phyloP scores from a whole-genome alignment of 2,888 invertebrate genomes.

The Vanessa cardui region DNA sequence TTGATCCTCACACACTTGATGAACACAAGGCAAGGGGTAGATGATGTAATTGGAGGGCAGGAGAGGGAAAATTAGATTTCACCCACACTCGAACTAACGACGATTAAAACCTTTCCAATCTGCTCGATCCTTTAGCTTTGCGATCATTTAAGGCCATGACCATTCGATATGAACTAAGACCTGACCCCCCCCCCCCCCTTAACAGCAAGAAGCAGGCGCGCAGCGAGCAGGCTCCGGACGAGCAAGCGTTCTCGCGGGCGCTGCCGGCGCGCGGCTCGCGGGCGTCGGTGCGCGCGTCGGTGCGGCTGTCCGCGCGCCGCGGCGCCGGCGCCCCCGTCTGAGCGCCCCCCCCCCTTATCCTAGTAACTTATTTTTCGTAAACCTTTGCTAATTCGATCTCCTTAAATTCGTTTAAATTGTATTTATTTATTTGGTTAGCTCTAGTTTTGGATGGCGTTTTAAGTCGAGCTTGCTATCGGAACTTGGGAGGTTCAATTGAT shows the following conservation, averaged over 20 bases:
- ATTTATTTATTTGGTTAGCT: background rate
- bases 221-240: too few relatives aligned
- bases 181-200: conserved; percentile 21
- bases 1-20: too few relatives aligned
- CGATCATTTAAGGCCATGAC: too few relatives aligned
- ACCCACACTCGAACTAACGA: too few relatives aligned
- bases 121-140: too few relatives aligned
- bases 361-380: conserved; percentile 22
- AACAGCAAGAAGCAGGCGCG: conserved; percentile 50
- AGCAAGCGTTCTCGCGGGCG: conserved; percentile 55
- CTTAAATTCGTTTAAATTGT: background rate
- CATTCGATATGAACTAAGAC: too few relatives aligned
- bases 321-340: conserved; percentile 42
- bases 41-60: too few relatives aligned
- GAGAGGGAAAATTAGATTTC: too few relatives aligned
- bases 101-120: too few relatives aligned
- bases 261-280: conserved; percentile 66
- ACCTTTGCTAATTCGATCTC: conserved; percentile 2
- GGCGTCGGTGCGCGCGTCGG: conserved; percentile 63
- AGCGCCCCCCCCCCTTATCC: conserved; percentile 36
- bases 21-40: too few relatives aligned
- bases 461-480: too few relatives aligned
- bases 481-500: too few relatives aligned
- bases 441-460: background rate
- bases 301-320: conserved; percentile 63